A percentile compares a stretch with the other conserved stretches of the same genome.
phyloP scores from a whole-genome alignment of 2,113 vertebrate genomes.

The Butorides virescens region DNA sequence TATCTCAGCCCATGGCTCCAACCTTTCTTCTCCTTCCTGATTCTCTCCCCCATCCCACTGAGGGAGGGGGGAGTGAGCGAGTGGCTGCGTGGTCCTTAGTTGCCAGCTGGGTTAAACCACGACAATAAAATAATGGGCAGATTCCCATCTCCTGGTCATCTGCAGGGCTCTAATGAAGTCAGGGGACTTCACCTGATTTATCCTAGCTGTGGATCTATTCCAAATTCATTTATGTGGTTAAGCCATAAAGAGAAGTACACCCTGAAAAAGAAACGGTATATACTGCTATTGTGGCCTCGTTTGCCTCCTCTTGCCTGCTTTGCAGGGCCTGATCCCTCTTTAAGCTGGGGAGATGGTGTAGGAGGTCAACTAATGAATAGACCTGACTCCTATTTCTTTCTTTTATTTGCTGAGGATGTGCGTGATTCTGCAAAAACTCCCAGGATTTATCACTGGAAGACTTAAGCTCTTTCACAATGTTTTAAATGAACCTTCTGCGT shows the following conservation, averaged over 20 bases:
- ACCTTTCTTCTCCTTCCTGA: too few relatives aligned
- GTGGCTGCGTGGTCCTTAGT: too few relatives aligned
- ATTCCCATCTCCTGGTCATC: not conserved
- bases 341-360: not conserved
- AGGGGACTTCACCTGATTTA: not conserved
- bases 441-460: not conserved
- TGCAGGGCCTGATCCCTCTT: not conserved
- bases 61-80: too few relatives aligned
- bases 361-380: not conserved
- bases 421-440: not conserved
- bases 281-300: not conserved
- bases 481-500: conserved; percentile 12
- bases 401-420: not conserved
- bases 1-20: too few relatives aligned
- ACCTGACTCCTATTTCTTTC: not conserved
- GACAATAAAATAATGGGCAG: not conserved
- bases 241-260: not conserved
- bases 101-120: too few relatives aligned
- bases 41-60: too few relatives aligned
- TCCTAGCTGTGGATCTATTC: not conserved
- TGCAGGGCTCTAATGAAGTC: not conserved
- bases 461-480: not conserved
- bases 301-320: not conserved
- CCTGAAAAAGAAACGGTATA: not conserved
- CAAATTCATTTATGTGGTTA: not conserved